Evolutionary conservation across 2,113 vertebrate species (phyloP), one percentile per base, ranked within the genome.

Genomic region (Zingel zingel): DNA sequence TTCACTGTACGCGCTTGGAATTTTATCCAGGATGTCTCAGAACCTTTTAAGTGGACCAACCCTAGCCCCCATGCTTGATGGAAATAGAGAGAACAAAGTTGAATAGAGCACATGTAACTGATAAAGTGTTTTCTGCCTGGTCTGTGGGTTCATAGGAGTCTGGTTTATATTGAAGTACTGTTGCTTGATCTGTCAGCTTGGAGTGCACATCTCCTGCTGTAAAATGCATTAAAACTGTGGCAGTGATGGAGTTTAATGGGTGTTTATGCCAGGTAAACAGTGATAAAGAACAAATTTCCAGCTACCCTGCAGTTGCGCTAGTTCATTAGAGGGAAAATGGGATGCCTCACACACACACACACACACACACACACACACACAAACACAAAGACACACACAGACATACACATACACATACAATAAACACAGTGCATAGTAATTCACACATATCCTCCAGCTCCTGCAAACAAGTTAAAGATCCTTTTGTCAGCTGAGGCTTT

Each of bases 71-170:
- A 69, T 69, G 33, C 86, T 62, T 75, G 19, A 50, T 70, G 64
- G 27, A 69, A 76, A 63, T 19, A 47, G 30, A 85, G 14, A 57
- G 64, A 74, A 86, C 39, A 86, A 65, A 72, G 54, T 33, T 64
- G 53, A 74, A 63, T 50, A 58, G 48, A 76, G 51, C 74, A 80
- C 57, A 74, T 81, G 71, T 61, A 65, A 77, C 64, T 85, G 75
- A 80, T 69, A 25, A 80, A 79, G 71, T 75, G 72, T 86, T 88
- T 85, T 80, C 18, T 79, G 74, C 89, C 86, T 85, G 79, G 82
- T 88, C 56, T 84, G 72, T 78, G 75, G 18, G 48, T 81, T 90
- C 71, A 57, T 11, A 51, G 58, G 59, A 69, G 63, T 93, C 84
- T 88, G 76, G 65, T 89, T 91, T 73, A 47, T 73, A 70, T 57